Conservation (phyloP, 2,797 vertebrate species). For the Acropternis orthonyx region DNA sequence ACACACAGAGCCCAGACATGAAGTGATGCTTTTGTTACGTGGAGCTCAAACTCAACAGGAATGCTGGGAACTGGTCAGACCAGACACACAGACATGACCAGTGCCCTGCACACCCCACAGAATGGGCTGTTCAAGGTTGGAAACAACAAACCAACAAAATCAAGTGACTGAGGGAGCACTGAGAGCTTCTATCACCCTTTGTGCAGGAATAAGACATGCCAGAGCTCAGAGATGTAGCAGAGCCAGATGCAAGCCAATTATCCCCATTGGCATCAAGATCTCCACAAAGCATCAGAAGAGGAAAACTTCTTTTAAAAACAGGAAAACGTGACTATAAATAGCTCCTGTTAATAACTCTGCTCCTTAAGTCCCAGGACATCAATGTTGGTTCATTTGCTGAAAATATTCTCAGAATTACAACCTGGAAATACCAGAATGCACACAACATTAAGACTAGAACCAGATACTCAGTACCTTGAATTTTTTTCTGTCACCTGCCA, state of each 20-base stretch:
- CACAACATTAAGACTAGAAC: background rate
- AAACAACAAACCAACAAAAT: background rate
- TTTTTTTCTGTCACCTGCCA: background rate
- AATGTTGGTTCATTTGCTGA: background rate
- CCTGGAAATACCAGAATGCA: background rate
- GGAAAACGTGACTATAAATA: background rate
- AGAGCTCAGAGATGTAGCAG: background rate
- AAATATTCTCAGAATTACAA: background rate
- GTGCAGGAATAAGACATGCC: background rate
- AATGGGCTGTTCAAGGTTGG: background rate
- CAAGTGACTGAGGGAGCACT: background rate
- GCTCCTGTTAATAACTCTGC: background rate
- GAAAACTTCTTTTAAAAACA: background rate
- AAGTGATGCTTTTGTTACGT: background rate
- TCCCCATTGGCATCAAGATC: background rate
- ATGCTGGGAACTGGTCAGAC: conserved; percentile 38
- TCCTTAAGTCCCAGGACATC: background rate
- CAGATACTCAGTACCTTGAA: background rate
- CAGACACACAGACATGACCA: background rate
- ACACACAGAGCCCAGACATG: background rate
- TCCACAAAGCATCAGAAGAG: background rate
- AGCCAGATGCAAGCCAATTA: background rate
- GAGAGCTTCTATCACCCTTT: background rate
- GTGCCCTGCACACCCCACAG: background rate
- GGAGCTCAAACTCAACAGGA: background rate